Evolutionary conservation across 2,888 invertebrate species (phyloP).

Genomic region (Luperina testacea): DNA sequence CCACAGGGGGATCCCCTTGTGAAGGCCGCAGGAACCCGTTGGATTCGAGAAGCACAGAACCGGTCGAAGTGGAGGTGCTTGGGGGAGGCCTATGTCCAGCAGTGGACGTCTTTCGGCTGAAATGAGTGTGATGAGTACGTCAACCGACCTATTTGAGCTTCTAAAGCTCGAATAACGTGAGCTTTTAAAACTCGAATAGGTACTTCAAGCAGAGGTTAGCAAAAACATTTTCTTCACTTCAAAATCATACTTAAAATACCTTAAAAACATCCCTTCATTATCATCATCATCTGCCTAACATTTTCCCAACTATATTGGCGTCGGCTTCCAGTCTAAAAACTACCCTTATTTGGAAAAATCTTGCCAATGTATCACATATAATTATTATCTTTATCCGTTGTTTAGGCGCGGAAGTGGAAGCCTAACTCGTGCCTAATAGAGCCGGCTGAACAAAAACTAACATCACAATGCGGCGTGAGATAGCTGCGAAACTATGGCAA

Average conservation of each 20-base stretch:
- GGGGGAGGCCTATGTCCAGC: no score
- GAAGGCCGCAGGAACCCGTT: no score
- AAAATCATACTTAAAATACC: no score
- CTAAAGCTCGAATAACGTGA: background rate
- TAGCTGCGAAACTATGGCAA: constrained; percentile 71
- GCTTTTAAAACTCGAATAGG: background rate
- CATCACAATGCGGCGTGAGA: constrained; percentile 70
- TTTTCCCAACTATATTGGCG: no score
- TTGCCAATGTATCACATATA: background rate
- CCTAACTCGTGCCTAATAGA: constrained; percentile 64
- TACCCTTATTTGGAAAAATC: background rate
- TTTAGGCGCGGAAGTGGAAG: constrained; percentile 14
- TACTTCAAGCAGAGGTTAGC: no score
- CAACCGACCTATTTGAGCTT: background rate
- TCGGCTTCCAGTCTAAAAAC: no score
- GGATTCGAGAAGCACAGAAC: no score
- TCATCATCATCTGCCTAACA: no score
- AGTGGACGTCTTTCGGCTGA: no score
- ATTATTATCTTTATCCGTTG: background rate
- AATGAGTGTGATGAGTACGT: background rate
- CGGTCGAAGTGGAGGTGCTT: no score
- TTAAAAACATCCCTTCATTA: background rate
- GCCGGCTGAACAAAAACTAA: constrained; percentile 67
- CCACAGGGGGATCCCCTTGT: no score
- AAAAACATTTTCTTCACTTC: background rate